phyloP scores from a whole-genome alignment of 1,140 invertebrate genomes.

The Drosophila bocki region DNA sequence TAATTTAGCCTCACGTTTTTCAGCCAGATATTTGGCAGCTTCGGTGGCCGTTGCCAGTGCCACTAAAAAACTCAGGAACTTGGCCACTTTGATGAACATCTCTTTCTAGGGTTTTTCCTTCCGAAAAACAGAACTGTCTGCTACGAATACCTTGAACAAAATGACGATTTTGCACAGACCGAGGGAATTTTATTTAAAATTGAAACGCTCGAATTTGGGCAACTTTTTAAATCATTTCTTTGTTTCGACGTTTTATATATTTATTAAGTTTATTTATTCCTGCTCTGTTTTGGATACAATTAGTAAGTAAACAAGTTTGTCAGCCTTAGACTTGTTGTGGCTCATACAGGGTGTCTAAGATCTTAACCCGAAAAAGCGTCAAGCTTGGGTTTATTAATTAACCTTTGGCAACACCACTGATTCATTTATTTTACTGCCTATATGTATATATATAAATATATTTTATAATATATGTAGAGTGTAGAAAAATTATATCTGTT shows the following conservation, averaged over 20 bases:
- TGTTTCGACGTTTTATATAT: conserved; percentile 43
- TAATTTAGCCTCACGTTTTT: conserved; percentile 58
- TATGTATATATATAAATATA: neutral
- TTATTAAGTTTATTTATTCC: conserved; percentile 42
- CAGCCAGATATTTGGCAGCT: conserved; percentile 50
- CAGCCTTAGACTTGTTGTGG: conserved; percentile 55
- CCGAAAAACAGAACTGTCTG: conserved; percentile 17
- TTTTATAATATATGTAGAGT: neutral
- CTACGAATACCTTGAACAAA: conserved; percentile 32
- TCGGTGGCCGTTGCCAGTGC: conserved; percentile 7
- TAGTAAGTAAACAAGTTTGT: conserved; percentile 68
- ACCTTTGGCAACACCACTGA: conserved; percentile 20
- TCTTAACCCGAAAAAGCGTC: conserved; percentile 15
- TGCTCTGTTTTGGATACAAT: conserved; percentile 32
- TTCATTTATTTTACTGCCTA: conserved; percentile 6
- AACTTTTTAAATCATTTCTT: conserved; percentile 52
- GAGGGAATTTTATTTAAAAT: conserved; percentile 60
- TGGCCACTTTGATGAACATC: conserved; percentile 41
- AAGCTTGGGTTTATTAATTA: conserved; percentile 28
- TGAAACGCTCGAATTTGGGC: conserved; percentile 39
- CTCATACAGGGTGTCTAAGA: conserved; percentile 58
- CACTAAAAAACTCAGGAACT: conserved; percentile 32
- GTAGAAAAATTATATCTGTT: neutral
- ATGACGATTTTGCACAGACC: conserved; percentile 34
- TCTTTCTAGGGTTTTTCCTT: neutral